phyloP scores from a whole-genome alignment of 2,888 invertebrate genomes.

The Himalopsyche anomala region DNA sequence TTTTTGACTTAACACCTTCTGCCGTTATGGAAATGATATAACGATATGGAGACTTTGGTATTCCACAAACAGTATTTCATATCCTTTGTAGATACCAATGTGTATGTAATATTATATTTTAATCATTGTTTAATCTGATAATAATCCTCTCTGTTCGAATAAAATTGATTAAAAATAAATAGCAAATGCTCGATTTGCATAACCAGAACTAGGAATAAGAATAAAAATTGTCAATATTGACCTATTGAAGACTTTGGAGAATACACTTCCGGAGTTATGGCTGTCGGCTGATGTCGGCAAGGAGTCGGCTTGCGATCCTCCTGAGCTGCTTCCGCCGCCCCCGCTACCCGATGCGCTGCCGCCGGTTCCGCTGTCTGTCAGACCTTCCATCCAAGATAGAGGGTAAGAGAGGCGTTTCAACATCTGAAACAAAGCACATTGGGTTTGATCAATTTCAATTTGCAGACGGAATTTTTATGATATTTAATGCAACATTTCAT shows the following conservation, averaged over 20 bases:
- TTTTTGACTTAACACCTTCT: too few relatives aligned
- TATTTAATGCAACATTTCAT: too few relatives aligned
- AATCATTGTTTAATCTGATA: too few relatives aligned
- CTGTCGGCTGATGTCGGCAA: constrained; percentile 80
- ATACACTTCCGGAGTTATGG: constrained; percentile 84
- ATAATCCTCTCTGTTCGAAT: too few relatives aligned
- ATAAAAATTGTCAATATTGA: constrained; percentile 69
- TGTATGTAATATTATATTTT: neutral
- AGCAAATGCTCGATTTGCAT: too few relatives aligned
- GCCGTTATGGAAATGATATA: too few relatives aligned
- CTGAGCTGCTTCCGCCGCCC: constrained; percentile 78
- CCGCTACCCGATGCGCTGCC: constrained; percentile 78
- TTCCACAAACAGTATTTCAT: too few relatives aligned
- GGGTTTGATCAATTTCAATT: neutral
- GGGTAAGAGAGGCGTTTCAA: constrained; percentile 94
- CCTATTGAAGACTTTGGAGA: constrained; percentile 95
- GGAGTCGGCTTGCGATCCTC: constrained; percentile 76
- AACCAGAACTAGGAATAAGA: too few relatives aligned
- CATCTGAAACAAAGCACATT: constrained; percentile 79
- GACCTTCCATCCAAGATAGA: constrained; percentile 93
- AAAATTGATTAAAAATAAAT: too few relatives aligned
- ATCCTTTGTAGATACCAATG: too few relatives aligned
- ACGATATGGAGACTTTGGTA: too few relatives aligned
- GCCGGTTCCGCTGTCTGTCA: constrained; percentile 83
- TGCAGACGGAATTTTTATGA: too few relatives aligned